Base-by-base conservation (phyloP, 2,797 vertebrate genomes). In the Cyclura pinguis region DNA sequence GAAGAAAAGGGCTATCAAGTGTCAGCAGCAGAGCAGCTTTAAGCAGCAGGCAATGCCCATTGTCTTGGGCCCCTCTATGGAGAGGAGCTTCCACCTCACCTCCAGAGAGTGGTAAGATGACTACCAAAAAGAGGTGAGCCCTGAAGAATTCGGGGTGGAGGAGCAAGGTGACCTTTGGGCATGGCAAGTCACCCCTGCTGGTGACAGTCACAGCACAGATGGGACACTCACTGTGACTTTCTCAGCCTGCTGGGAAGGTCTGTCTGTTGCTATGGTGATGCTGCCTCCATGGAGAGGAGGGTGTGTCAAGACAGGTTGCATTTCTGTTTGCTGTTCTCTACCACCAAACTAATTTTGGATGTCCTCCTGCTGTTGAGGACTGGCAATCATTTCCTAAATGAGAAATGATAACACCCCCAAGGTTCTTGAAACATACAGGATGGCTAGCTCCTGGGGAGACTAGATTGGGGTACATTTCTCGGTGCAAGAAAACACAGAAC, bases 251-350 rank as follows among this genome's bases (percentile, higher is more conserved):
- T 88, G 59, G 89, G 85, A 87, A 91, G 80, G 72, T 59, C 73
- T 91, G 50, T 91, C 90, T 91, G 91, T 87, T 87, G 80, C 72
- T 78, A 92, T 91, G 76, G 87, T 47, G 62, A 89, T 24, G 52
- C 14, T 69, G 80, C 35, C 6, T 50, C 72, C 72, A 83, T 82
- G 77, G 83, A 76, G 76, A 50, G 18, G 74, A 84, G 62, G 80
- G 88, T 84, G 64, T 77, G 80, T 80, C 85, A 73, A 20, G 14
- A 67, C 55, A 87, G 86, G 73, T 59, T 77, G 72, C 27, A 35
- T 90, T 82, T 47, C 32, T 32, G 62, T 82, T 80, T 67, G 12
- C 57, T 29, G 35, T 35, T 88, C 73, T 74, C 10, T 69, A 29
- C 29, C 50, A 62, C 8, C 42, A 59, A 69, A 87, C 50, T 55